Conservation (phyloP, 2,113 vertebrate genomes). For the Protobothrops mucrosquamatus region DNA sequence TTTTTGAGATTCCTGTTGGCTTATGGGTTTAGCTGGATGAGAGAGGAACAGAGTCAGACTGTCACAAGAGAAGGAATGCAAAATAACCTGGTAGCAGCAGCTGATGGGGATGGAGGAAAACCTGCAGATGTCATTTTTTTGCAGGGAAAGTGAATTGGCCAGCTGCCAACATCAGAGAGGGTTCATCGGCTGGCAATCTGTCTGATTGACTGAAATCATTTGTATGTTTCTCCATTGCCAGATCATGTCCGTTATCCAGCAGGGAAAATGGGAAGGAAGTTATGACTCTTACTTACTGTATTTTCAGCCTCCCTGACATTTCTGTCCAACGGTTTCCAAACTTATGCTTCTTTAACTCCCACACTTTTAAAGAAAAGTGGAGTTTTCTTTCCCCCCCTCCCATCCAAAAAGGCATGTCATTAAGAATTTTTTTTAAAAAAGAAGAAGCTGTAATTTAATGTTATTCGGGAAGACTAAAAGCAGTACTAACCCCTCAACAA, state of each 20-base stretch:
- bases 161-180: slow-evolving; percentile 43
- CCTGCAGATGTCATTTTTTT: slow-evolving; percentile 41
- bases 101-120: slow-evolving; percentile 34
- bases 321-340: not conserved
- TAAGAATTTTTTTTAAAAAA: not conserved
- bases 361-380: not conserved
- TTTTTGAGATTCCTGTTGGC: not conserved
- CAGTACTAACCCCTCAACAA: not conserved
- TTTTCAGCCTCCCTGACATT: not conserved
- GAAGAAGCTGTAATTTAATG: not conserved
- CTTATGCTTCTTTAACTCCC: not conserved
- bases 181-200: slow-evolving; percentile 35
- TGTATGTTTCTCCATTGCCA: slow-evolving; percentile 30
- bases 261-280: not conserved
- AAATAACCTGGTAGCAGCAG: slow-evolving; percentile 24
- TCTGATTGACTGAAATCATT: slow-evolving; percentile 40
- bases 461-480: not conserved
- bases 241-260: slow-evolving; percentile 9
- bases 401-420: not conserved
- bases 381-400: not conserved
- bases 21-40: not conserved
- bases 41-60: not conserved
- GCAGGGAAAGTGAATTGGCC: slow-evolving; percentile 46
- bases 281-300: not conserved
- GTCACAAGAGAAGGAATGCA: not conserved